A percentile compares a stretch with the other conserved stretches of the same genome.
These are phyloP conservation scores for Lagodon rhomboides DNA, from an alignment of 2,797 vertebrate genomes.

Conservation along the genomic window DNA sequence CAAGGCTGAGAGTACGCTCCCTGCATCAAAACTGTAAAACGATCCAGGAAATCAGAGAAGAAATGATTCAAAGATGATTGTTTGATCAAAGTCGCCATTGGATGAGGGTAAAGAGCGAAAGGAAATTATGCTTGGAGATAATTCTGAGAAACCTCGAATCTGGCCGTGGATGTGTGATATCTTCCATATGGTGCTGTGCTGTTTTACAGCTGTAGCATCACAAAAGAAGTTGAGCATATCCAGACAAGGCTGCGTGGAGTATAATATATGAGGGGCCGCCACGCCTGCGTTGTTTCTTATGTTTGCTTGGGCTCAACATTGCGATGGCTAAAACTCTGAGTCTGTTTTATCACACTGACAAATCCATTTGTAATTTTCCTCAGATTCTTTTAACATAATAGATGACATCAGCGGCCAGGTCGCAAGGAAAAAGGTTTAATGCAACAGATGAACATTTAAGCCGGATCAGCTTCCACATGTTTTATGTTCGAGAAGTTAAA, in stretches of 20 bases:
- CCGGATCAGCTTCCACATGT: slow-evolving; percentile 1
- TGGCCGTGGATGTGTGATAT: slow-evolving; percentile 55
- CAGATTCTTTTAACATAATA: slow-evolving; percentile 43
- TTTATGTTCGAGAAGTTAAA: slow-evolving; percentile 1
- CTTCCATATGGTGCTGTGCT: slow-evolving; percentile 64
- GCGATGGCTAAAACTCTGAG: slow-evolving; percentile 22
- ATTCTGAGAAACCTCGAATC: slow-evolving; percentile 37
- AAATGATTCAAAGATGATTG: slow-evolving; percentile 46
- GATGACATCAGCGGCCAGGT: slow-evolving; percentile 40
- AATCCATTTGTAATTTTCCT: slow-evolving; percentile 51
- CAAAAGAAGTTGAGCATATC: slow-evolving; percentile 61
- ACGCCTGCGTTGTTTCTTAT: slow-evolving; percentile 43
- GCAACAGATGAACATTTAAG: background rate
- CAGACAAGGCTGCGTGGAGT: slow-evolving; percentile 51
- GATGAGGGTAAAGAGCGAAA: slow-evolving; percentile 42
- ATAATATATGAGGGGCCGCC: slow-evolving; percentile 39
- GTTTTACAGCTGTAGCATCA: slow-evolving; percentile 59
- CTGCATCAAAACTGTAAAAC: slow-evolving; percentile 14
- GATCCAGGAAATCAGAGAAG: slow-evolving; percentile 29
- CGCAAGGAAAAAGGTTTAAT: background rate
- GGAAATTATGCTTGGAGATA: slow-evolving; percentile 54
- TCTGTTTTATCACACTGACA: slow-evolving; percentile 52
- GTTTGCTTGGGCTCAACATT: slow-evolving; percentile 23
- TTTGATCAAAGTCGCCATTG: slow-evolving; percentile 52
- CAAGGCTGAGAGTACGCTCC: slow-evolving; percentile 23